phyloP scores from a whole-genome alignment of 2,797 vertebrate genomes.

The Buphagus erythrorhynchus region DNA sequence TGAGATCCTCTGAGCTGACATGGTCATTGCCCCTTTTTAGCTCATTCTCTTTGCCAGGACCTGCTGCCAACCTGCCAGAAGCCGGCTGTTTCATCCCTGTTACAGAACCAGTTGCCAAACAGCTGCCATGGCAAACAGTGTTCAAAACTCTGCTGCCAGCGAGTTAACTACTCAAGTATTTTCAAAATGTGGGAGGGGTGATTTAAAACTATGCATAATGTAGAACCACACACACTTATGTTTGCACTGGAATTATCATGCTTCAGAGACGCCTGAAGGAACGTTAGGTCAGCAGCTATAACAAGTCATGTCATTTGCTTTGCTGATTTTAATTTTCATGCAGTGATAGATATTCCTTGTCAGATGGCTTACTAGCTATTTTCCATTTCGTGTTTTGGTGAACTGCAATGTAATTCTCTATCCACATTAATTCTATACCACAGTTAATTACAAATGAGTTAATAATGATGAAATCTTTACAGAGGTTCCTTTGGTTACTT shows the following conservation, averaged over 20 bases:
- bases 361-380: slow-evolving; percentile 20
- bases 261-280: background rate
- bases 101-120: background rate
- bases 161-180: background rate
- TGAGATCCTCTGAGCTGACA: background rate
- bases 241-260: background rate
- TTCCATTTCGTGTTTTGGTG: background rate
- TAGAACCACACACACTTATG: background rate
- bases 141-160: background rate
- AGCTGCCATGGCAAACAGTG: background rate
- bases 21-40: background rate
- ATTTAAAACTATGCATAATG: background rate
- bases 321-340: slow-evolving; percentile 23
- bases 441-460: slow-evolving; percentile 53
- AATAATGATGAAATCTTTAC: slow-evolving; percentile 36
- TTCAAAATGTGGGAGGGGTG: background rate
- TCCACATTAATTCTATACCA: background rate
- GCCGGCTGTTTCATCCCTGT: background rate
- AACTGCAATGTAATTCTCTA: slow-evolving; percentile 35
- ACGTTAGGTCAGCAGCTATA: slow-evolving; percentile 1
- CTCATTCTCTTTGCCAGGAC: background rate
- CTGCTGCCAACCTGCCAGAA: slow-evolving; percentile 25
- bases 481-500: slow-evolving; percentile 35
- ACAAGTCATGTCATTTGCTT: slow-evolving; percentile 11
- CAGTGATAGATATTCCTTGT: slow-evolving; percentile 1